Conservation (phyloP, 2,888 invertebrate species). For the Magallana nippona region DNA sequence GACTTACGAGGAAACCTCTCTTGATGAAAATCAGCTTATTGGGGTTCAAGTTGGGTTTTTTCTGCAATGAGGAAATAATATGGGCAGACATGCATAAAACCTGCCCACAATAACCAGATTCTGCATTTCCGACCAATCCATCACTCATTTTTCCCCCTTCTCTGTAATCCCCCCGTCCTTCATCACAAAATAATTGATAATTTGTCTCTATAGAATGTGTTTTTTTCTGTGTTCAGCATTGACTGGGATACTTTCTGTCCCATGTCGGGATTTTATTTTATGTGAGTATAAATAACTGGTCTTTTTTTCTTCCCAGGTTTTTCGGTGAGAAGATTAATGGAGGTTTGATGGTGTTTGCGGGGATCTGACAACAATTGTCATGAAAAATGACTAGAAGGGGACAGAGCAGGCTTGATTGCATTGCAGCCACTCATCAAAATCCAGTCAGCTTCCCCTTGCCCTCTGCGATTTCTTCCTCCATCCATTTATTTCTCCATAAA, state of each 20-base stretch:
- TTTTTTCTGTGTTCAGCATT: background rate
- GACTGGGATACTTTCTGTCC: constrained; percentile 14
- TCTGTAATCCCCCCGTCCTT: constrained; percentile 14
- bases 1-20: background rate
- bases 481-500: constrained; percentile 15
- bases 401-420: constrained; percentile 19
- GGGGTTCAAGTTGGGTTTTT: background rate
- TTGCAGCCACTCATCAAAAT: constrained; percentile 23
- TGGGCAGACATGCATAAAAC: constrained; percentile 27
- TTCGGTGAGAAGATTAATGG: constrained; percentile 19
- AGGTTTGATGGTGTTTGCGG: constrained; percentile 17
- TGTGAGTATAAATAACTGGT: constrained; percentile 16
- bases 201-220: constrained; percentile 8
- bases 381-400: constrained; percentile 23
- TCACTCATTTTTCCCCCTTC: constrained; percentile 1
- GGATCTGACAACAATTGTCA: constrained; percentile 12
- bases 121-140: background rate
- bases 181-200: constrained; percentile 26
- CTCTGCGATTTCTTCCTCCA: background rate
- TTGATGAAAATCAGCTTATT: constrained; percentile 28
- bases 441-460: constrained; percentile 6
- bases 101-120: constrained; percentile 25
- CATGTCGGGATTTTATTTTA: background rate
- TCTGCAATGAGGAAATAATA: constrained; percentile 19
- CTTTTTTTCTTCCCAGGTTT: background rate